Evolutionary conservation across 2,113 vertebrate genomes (phyloP).

Genomic region (Collichthys lucidus): DNA sequence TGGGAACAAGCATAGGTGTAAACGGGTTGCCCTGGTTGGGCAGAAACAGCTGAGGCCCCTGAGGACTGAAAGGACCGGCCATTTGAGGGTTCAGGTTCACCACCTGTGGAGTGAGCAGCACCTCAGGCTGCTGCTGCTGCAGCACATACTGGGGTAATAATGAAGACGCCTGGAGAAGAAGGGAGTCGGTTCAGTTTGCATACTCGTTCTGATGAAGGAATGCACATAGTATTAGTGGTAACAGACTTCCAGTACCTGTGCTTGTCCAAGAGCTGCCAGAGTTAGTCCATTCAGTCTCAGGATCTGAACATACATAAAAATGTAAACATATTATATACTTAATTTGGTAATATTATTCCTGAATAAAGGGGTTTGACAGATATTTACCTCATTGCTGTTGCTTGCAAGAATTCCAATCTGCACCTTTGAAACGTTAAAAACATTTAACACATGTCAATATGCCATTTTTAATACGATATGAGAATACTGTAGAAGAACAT

Average conservation of each 20-base stretch:
- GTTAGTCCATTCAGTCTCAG: conserved; percentile 80
- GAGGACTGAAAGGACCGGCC: conserved; percentile 72
- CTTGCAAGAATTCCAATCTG: conserved; percentile 84
- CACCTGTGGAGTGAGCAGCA: conserved; percentile 79
- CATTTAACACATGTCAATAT: neutral
- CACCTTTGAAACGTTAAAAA: conserved; percentile 58
- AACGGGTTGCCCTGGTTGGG: conserved; percentile 79
- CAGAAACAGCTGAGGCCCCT: conserved; percentile 74
- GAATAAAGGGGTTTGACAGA: neutral
- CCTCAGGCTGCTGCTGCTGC: conserved; percentile 79
- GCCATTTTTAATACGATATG: neutral
- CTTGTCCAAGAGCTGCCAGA: conserved; percentile 76
- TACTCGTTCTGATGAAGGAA: neutral
- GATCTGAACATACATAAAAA: conserved; percentile 64
- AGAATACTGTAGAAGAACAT: neutral
- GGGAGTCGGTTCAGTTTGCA: neutral
- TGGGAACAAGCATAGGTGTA: conserved; percentile 66
- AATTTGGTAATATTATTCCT: neutral
- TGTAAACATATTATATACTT: neutral
- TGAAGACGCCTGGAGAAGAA: conserved; percentile 63
- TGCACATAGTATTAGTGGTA: neutral
- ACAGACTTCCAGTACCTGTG: conserved; percentile 58
- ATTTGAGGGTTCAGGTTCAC: conserved; percentile 80
- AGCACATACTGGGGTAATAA: conserved; percentile 77
- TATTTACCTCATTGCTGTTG: conserved; percentile 85